Percentiles rank a stretch among this genome's conserved stretches.
Conservation (phyloP, 2,888 invertebrate genomes). For the Amiota mariae region DNA sequence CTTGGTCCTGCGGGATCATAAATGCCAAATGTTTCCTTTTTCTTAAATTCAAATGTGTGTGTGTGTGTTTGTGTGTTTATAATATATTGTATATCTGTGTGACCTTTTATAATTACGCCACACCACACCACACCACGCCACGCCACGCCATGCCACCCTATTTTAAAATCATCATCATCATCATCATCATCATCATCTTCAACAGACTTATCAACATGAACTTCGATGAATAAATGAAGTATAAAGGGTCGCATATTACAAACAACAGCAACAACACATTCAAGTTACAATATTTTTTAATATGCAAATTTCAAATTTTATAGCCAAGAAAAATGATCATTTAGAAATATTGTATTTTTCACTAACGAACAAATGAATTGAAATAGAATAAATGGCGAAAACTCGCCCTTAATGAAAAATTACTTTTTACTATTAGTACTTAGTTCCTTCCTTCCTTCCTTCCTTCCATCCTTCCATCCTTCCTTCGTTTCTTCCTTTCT, state of each 20-base stretch:
- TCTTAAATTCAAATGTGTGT: neutral
- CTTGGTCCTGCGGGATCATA: conserved; percentile 59
- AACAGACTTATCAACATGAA: neutral
- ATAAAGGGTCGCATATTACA: conserved; percentile 14
- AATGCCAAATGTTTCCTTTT: conserved; percentile 63
- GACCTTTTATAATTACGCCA: conserved; percentile 26
- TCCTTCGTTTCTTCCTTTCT: too few species aligned
- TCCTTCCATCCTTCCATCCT: too few species aligned
- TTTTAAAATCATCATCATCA: conserved; percentile 17
- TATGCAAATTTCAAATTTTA: conserved; percentile 25
- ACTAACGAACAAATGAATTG: conserved; percentile 11
- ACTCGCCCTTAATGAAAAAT: conserved; percentile 24
- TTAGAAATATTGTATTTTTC: conserved; percentile 18
- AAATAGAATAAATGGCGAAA: neutral
- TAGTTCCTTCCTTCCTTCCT: too few species aligned
- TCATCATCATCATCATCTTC: neutral
- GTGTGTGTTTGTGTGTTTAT: conserved; percentile 1
- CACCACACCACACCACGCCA: conserved; percentile 1
- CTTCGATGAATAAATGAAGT: neutral
- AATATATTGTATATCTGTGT: neutral
- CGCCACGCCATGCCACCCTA: neutral
- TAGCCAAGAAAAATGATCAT: conserved; percentile 25
- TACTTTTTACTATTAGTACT: neutral
- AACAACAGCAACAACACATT: conserved; percentile 2
- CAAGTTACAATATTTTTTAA: conserved; percentile 14